These are phyloP conservation scores for Odontesthes bonariensis DNA, from an alignment of 2,113 vertebrate genomes.

Conservation along the genomic window DNA sequence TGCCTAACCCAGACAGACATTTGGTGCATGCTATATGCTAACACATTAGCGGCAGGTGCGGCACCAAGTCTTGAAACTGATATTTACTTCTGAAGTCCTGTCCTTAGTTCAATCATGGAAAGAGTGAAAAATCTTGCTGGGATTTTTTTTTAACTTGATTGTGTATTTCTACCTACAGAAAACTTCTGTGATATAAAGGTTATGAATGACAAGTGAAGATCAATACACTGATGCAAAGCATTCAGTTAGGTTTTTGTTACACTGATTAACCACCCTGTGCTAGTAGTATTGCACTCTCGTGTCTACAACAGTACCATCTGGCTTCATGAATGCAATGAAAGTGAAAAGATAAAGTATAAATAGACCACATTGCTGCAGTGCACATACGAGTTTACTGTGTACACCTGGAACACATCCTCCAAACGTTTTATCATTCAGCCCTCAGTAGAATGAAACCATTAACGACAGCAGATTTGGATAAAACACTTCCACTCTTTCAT, in stretches of 20 bases:
- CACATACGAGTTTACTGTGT: constrained; percentile 14
- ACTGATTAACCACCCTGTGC: constrained; percentile 52
- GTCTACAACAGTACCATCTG: constrained; percentile 20
- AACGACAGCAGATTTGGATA: neutral
- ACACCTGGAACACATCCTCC: neutral
- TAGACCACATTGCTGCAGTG: constrained; percentile 52
- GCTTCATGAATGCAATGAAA: constrained; percentile 60
- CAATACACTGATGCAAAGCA: constrained; percentile 29
- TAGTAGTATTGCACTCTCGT: constrained; percentile 47
- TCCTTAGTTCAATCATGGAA: constrained; percentile 51
- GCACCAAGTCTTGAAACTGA: constrained; percentile 66
- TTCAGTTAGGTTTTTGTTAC: constrained; percentile 49
- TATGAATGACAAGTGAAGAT: constrained; percentile 13
- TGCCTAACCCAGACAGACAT: constrained; percentile 68
- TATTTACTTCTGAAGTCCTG: constrained; percentile 64
- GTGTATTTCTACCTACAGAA: neutral
- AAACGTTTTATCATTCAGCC: neutral
- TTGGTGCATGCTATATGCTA: constrained; percentile 62
- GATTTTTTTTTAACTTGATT: constrained; percentile 11
- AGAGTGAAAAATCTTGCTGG: constrained; percentile 17
- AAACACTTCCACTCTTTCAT: neutral
- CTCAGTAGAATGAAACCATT: neutral
- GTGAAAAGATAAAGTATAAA: constrained; percentile 52
- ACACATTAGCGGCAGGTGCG: constrained; percentile 73
- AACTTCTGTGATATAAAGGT: neutral